These are phyloP conservation scores for Drosophila pseudotakahashii DNA, from an alignment of 2,888 invertebrate genomes.

Conservation along the genomic window DNA sequence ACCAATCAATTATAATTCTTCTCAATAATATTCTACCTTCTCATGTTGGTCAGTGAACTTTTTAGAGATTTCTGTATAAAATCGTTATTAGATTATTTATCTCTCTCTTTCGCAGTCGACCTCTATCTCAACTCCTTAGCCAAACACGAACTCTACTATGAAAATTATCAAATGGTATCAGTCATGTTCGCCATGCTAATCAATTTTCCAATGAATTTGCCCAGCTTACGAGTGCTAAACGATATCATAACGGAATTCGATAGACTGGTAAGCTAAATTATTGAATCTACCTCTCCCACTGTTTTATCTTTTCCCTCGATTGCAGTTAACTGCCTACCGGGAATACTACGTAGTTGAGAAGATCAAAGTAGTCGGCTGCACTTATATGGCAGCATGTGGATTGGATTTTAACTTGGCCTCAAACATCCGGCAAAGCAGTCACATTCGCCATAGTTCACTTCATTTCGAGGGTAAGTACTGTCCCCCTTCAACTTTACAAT, in stretches of 20 bases:
- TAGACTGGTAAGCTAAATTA: conserved; percentile 86
- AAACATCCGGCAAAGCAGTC: conserved; percentile 4
- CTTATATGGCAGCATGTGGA: conserved; percentile 98
- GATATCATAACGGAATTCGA: conserved; percentile 97
- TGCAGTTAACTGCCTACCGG: conserved; percentile 71
- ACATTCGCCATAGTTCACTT: neutral
- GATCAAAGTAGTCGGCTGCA: conserved; percentile 97
- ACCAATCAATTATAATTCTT: conserved; percentile 93
- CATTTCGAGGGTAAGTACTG: too few relatives aligned
- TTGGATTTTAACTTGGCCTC: conserved; percentile 89
- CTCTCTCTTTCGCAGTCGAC: conserved; percentile 28
- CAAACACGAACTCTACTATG: conserved; percentile 92
- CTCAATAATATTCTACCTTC: conserved; percentile 96
- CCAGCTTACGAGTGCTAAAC: conserved; percentile 90
- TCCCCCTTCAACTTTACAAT: too few relatives aligned
- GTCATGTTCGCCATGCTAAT: conserved; percentile 98
- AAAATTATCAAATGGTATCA: conserved; percentile 93
- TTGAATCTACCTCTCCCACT: too few relatives aligned
- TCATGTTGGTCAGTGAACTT: conserved; percentile 91
- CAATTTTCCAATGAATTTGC: conserved; percentile 88
- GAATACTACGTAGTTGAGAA: conserved; percentile 92
- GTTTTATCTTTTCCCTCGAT: neutral
- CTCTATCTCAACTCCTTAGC: conserved; percentile 86
- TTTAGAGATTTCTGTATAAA: too few relatives aligned
- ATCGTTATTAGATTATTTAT: too few relatives aligned